A percentile compares a stretch with the other conserved stretches of the same genome.
Evolutionary conservation across 2,797 vertebrate genomes (phyloP).

Genomic region (Limnodromus scolopaceus): DNA sequence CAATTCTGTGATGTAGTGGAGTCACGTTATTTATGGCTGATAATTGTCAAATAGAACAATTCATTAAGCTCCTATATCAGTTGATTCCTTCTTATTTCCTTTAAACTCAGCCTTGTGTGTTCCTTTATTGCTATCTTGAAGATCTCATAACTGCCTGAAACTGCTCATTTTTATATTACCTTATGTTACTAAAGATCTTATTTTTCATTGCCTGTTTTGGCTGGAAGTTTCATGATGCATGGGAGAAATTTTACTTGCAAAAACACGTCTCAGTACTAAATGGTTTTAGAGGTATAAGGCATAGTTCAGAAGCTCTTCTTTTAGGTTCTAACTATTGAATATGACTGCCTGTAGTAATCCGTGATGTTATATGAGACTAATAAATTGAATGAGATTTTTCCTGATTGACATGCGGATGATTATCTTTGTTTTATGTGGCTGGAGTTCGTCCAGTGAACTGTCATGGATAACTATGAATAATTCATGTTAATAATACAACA

Average conservation of each 20-base stretch:
- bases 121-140: not conserved
- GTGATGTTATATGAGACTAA: not conserved
- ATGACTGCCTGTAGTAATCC: not conserved
- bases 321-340: not conserved
- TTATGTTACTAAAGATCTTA: not conserved
- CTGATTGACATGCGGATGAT: not conserved
- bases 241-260: not conserved
- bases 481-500: not conserved
- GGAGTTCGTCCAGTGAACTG: not conserved
- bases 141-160: rapidly evolving
- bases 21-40: not conserved
- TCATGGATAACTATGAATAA: not conserved
- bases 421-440: not conserved
- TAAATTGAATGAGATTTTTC: not conserved
- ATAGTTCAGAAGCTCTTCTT: not conserved
- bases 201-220: not conserved
- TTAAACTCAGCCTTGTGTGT: not conserved
- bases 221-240: not conserved
- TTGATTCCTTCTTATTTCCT: not conserved
- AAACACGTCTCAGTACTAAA: not conserved
- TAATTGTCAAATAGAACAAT: not conserved
- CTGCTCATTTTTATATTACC: not conserved
- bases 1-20: not conserved
- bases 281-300: not conserved
- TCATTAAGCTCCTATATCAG: not conserved